Conservation (phyloP, 1,140 invertebrate genomes). For the Wiebesia pumilae region DNA sequence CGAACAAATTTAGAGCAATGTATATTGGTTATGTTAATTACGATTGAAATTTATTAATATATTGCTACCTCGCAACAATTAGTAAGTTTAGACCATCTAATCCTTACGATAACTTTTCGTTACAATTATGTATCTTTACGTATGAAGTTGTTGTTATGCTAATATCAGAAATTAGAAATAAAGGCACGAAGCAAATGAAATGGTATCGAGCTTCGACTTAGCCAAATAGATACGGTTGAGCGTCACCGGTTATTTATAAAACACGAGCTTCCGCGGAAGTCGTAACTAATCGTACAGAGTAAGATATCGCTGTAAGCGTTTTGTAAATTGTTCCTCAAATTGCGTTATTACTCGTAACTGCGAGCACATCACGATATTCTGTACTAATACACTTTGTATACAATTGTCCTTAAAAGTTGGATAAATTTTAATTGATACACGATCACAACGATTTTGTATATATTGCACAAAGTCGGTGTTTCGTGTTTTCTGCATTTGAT, state of each 20-base stretch:
- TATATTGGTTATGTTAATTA: too few species aligned
- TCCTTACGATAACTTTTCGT: not conserved
- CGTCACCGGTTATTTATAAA: constrained; percentile 45
- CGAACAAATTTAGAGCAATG: too few species aligned
- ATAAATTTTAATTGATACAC: not conserved
- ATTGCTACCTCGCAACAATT: not conserved
- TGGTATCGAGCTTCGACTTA: constrained; percentile 5
- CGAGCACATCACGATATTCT: not conserved
- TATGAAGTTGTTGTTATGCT: not conserved
- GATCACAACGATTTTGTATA: too few species aligned
- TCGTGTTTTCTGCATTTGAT: not conserved
- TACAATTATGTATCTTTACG: too few species aligned
- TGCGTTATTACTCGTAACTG: not conserved
- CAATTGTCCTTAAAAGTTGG: not conserved
- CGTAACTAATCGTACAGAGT: not conserved
- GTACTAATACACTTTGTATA: not conserved
- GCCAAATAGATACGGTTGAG: constrained; percentile 16
- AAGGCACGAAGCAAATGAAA: not conserved
- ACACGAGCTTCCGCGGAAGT: constrained; percentile 24
- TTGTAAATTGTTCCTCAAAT: constrained; percentile 28
- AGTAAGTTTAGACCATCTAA: not conserved
- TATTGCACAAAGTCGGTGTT: too few species aligned
- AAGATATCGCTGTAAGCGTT: constrained; percentile 12
- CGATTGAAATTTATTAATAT: too few species aligned
- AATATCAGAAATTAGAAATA: constrained; percentile 11